Evolutionary conservation across 1,140 invertebrate species (phyloP).

Genomic region (Hyphantria cunea): DNA sequence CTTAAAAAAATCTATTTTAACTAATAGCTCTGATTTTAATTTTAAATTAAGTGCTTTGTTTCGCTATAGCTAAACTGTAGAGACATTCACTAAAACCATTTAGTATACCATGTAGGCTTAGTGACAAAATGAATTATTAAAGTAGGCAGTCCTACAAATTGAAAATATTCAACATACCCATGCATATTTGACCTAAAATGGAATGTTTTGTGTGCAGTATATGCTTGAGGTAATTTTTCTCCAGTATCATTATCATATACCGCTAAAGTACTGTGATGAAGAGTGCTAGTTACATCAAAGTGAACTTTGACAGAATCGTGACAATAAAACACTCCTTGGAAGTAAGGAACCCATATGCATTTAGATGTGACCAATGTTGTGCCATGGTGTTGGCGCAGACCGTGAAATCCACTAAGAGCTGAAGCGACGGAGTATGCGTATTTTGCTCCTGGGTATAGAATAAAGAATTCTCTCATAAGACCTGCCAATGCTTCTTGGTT

Average conservation of each 20-base stretch:
- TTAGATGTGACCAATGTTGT: conserved; percentile 40
- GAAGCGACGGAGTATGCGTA: conserved; percentile 61
- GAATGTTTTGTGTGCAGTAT: conserved; percentile 59
- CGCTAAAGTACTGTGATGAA: conserved; percentile 43
- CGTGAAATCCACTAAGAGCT: conserved; percentile 53
- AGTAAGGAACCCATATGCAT: conserved; percentile 68
- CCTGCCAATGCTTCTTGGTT: conserved; percentile 54
- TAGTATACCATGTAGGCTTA: too few species aligned
- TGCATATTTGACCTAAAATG: conserved; percentile 54
- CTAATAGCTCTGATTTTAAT: too few species aligned
- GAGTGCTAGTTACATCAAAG: conserved; percentile 56
- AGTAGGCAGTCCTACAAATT: too few species aligned
- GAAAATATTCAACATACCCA: too few species aligned
- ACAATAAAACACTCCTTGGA: conserved; percentile 66
- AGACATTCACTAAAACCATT: too few species aligned
- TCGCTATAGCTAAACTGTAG: too few species aligned
- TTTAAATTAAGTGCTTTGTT: too few species aligned
- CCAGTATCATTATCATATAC: conserved; percentile 66
- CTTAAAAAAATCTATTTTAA: too few species aligned
- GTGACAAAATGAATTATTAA: too few species aligned
- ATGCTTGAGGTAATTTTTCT: conserved; percentile 52
- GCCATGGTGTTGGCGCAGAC: conserved; percentile 52
- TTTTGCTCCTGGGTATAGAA: conserved; percentile 57
- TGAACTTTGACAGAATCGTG: conserved; percentile 62
- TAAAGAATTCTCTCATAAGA: conserved; percentile 71